These are phyloP conservation scores for Phengaris arion DNA, from an alignment of 2,888 invertebrate genomes.

Conservation along the genomic window DNA sequence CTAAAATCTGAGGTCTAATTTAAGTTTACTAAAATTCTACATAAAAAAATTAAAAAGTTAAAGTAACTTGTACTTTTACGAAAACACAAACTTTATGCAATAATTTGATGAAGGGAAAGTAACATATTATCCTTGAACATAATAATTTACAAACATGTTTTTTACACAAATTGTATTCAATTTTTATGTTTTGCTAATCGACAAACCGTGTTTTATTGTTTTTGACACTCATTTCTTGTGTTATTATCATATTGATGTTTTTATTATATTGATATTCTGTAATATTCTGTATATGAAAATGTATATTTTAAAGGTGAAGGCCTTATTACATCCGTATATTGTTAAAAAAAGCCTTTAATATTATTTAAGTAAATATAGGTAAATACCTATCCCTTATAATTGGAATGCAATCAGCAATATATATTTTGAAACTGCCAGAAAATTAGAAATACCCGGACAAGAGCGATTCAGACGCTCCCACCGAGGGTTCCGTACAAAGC, in stretches of 20 bases:
- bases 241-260: constrained; percentile 8
- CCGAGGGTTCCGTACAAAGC: background rate
- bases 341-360: background rate
- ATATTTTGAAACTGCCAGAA: background rate
- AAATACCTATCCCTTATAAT: too few relatives aligned
- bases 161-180: background rate
- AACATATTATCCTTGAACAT: background rate
- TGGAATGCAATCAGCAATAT: too few relatives aligned
- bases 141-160: background rate
- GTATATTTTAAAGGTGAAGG: constrained; percentile 4
- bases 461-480: too few relatives aligned
- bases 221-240: constrained; percentile 10
- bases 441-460: background rate
- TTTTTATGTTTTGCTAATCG: constrained; percentile 14
- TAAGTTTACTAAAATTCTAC: too few relatives aligned
- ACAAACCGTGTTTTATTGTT: constrained; percentile 19
- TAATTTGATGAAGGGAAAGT: too few relatives aligned
- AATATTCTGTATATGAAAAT: too few relatives aligned
- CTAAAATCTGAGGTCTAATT: too few relatives aligned
- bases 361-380: too few relatives aligned
- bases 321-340: background rate
- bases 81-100: too few relatives aligned
- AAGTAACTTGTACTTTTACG: too few relatives aligned
- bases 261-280: background rate
- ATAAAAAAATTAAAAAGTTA: too few relatives aligned